Percentiles rank a stretch among this genome's conserved stretches.
Conservation (phyloP, 2,888 invertebrate species). For the Lycocerus yunnanus region DNA sequence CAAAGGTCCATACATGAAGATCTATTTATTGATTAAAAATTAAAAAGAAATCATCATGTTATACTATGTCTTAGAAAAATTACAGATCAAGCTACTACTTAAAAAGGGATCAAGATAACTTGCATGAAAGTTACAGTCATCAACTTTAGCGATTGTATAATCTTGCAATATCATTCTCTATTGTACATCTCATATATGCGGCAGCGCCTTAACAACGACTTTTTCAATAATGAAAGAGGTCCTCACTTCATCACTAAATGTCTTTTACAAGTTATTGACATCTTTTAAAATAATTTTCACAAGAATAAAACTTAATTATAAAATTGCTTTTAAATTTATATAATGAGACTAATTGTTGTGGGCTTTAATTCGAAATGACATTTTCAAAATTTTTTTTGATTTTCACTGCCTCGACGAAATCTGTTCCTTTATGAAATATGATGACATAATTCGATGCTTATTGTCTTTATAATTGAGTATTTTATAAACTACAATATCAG, state of each 20-base stretch:
- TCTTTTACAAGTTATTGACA: conserved; percentile 27
- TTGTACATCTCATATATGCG: conserved; percentile 18
- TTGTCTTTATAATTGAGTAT: conserved; percentile 1
- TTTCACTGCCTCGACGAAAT: background rate
- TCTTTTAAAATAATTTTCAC: background rate
- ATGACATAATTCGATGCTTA: background rate
- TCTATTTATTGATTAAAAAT: background rate
- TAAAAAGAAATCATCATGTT: background rate
- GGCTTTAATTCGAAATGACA: background rate
- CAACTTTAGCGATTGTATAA: conserved; percentile 27
- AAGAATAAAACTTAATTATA: background rate
- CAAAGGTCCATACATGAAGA: background rate
- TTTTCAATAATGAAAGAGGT: conserved; percentile 26
- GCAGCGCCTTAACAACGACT: conserved; percentile 14
- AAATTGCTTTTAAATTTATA: background rate
- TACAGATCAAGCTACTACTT: conserved; percentile 10
- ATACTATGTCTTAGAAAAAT: background rate
- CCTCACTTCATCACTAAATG: conserved; percentile 25
- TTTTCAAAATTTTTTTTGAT: background rate
- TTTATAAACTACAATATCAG: background rate
- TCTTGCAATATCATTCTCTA: conserved; percentile 30
- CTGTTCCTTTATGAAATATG: background rate
- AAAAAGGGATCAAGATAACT: conserved; percentile 25
- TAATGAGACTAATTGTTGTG: background rate
- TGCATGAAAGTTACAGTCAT: conserved; percentile 28